Evolutionary conservation across 2,113 vertebrate species (phyloP).

Genomic region (Lathamus discolor): DNA sequence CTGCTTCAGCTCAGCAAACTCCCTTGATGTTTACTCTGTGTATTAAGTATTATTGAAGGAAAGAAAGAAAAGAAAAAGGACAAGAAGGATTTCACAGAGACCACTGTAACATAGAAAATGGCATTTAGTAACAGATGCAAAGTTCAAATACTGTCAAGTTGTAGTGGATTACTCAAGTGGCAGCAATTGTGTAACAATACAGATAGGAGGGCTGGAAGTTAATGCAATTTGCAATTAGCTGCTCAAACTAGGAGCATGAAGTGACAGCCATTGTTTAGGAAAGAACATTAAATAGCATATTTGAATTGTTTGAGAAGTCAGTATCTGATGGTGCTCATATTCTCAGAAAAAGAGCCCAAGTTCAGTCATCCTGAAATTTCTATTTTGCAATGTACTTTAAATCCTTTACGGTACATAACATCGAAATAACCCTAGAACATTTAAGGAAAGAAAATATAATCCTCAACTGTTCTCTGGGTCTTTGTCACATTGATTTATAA

Average conservation of each 20-base stretch:
- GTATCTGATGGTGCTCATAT: neutral
- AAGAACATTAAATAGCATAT: neutral
- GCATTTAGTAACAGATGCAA: neutral
- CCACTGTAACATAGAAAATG: neutral
- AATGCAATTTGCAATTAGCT: neutral
- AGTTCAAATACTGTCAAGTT: neutral
- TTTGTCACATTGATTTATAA: conserved; percentile 83
- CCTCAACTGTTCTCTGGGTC: conserved; percentile 43
- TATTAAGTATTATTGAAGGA: neutral
- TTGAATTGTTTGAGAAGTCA: neutral
- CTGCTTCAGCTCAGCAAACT: neutral
- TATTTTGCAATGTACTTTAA: neutral
- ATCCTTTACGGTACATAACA: neutral
- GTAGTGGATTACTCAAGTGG: neutral
- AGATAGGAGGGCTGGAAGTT: neutral
- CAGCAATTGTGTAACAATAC: neutral
- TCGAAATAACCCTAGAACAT: neutral
- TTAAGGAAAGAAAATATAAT: conserved; percentile 42
- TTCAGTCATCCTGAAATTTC: neutral
- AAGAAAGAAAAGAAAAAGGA: neutral
- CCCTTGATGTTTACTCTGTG: neutral
- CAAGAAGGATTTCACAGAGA: neutral
- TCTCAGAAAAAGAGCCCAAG: neutral
- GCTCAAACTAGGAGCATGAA: neutral
- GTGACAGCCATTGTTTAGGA: neutral